Base-by-base conservation (phyloP, 1,140 invertebrate species). In the Hyposmocoma kahamanoa region DNA sequence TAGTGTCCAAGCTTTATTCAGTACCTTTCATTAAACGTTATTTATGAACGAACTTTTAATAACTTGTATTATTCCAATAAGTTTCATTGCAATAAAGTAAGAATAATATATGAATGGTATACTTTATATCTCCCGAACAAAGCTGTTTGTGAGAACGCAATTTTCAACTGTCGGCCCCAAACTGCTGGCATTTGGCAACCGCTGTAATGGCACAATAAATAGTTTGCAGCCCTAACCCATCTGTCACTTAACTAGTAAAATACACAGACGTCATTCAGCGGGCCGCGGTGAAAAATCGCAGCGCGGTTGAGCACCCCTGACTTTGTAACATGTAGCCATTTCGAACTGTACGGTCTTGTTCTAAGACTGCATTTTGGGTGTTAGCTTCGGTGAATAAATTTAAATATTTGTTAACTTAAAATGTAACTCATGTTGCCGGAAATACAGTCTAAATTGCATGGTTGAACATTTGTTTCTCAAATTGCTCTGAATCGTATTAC, bases 321-420 rank as follows among this genome's bases (percentile, higher is more conserved):
- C 56, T 42, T 32, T 22, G n/a, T 21, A 13, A 20, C 36, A 42
- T 22, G 19, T 45, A 44, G 15, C 43, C 8, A 36, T 49, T 50
- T 24, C 47, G 20, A 13, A 47, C 43, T 24, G 55, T 59, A 43
- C 22, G n/a, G 6, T 32, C 47, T 56, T 19, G 50, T 47, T 38
- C 48, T 52, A 59, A 79, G 56, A 62, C 74, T 68, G 44, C 50
- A 67, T 63, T 72, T 69, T 73, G 49, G 52, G 51, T 67, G 69
- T 54, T 20, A 36, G 42, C 38, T 32, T 30, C 55, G 44, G 64
- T 71, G 78, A 80, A 84, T 82, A 82, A 82, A 84, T 84, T 84
- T 84, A 82, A 84, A 82, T 82, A 82, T 82, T 84, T 84, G 81
- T 82, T 81, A 84, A 84, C 69, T 84, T 84, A 82, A 84, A 84